phyloP scores from a whole-genome alignment of 2,888 invertebrate genomes.

The Boloria euphrosyne region DNA sequence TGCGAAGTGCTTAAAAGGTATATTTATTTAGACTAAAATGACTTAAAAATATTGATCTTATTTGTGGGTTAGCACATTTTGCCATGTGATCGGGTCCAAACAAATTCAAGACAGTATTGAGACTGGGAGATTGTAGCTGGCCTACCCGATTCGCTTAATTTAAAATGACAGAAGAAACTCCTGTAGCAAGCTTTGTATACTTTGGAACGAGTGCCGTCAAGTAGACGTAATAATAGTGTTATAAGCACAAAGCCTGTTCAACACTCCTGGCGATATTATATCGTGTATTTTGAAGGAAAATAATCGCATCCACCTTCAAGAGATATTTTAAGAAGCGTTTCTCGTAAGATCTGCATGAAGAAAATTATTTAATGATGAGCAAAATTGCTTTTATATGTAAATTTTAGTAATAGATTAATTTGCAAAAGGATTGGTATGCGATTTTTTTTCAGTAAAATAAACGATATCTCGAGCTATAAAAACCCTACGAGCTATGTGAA shows the following conservation, averaged over 20 bases:
- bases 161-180: conserved; percentile 16
- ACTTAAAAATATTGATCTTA: not conserved
- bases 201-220: conserved; percentile 29
- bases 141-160: conserved; percentile 21
- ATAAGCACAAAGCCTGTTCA: conserved; percentile 21
- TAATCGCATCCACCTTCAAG: not conserved
- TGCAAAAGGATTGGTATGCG: not conserved
- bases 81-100: not conserved
- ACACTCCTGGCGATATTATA: not conserved
- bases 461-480: conserved; percentile 1
- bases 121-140: conserved; percentile 21
- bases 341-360: too few relatives aligned
- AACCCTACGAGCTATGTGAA: conserved; percentile 3
- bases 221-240: conserved; percentile 22
- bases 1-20: not conserved
- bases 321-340: not conserved
- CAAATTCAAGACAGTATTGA: conserved; percentile 25
- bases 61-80: conserved; percentile 1
- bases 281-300: not conserved
- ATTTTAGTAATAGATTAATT: conserved; percentile 6
- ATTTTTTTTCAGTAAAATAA: conserved; percentile 13
- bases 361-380: not conserved
- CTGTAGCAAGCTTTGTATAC: conserved; percentile 21
- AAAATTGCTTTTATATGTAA: conserved; percentile 8
- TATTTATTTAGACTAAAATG: too few relatives aligned